A percentile compares a stretch with the other conserved stretches of the same genome.
phyloP scores from a whole-genome alignment of 2,797 vertebrate genomes.

The Lacerta viridis region DNA sequence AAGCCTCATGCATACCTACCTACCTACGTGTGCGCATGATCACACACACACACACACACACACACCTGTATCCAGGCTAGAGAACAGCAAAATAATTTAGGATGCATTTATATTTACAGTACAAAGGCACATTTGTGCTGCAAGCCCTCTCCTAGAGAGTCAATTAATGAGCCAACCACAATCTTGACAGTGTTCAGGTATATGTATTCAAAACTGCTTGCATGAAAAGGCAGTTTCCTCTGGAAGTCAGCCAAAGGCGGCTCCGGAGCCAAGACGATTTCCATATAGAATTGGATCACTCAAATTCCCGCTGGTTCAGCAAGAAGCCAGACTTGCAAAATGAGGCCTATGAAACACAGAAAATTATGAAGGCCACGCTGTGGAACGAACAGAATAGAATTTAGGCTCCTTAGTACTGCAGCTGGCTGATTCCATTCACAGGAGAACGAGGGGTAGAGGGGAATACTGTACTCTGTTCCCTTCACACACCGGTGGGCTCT shows the following conservation, averaged over 20 bases:
- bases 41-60: constrained; percentile 18
- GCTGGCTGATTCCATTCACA: constrained; percentile 38
- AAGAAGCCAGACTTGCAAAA: constrained; percentile 45
- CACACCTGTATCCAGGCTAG: neutral
- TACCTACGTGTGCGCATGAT: neutral
- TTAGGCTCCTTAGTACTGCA: constrained; percentile 10
- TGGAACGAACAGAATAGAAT: constrained; percentile 49
- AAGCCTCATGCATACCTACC: neutral
- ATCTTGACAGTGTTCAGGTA: neutral
- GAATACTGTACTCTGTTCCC: neutral
- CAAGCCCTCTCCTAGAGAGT: constrained; percentile 1
- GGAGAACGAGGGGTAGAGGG: neutral
- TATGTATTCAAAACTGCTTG: constrained; percentile 45
- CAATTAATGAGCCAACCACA: constrained; percentile 46
- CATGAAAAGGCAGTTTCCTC: neutral
- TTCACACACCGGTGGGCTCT: constrained; percentile 23
- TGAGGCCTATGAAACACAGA: constrained; percentile 42
- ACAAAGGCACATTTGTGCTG: neutral
- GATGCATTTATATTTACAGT: neutral
- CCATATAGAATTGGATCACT: constrained; percentile 34
- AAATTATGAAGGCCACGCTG: constrained; percentile 45
- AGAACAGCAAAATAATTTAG: constrained; percentile 10
- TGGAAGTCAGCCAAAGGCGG: neutral
- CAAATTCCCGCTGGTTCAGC: constrained; percentile 31
- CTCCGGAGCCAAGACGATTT: constrained; percentile 20